Evolutionary conservation across 2,113 vertebrate genomes (phyloP).

Genomic region (Opisthocomus hoazin): DNA sequence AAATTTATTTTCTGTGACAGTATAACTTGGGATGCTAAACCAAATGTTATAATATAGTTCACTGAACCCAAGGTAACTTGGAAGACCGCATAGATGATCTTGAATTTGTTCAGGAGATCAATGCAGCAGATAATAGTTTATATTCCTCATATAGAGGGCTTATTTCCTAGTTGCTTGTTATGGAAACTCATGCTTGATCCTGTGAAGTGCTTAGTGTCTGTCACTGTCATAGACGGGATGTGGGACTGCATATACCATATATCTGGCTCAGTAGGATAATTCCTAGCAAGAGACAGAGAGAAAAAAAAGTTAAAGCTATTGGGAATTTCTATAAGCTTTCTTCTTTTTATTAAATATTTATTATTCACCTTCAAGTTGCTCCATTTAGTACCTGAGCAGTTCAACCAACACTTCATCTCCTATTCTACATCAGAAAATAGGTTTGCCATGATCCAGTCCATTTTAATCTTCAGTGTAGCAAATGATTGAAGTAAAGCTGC

Average conservation of each 20-base stretch:
- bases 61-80: not conserved
- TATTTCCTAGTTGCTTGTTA: not conserved
- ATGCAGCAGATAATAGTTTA: not conserved
- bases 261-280: not conserved
- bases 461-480: not conserved
- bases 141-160: not conserved
- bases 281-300: not conserved
- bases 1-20: not conserved
- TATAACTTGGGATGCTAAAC: not conserved
- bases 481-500: not conserved
- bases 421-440: not conserved
- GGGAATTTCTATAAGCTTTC: not conserved
- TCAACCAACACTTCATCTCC: not conserved
- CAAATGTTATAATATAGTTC: not conserved
- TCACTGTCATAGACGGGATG: not conserved
- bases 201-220: not conserved
- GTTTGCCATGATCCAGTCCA: not conserved
- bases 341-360: not conserved
- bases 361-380: not conserved
- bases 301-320: not conserved
- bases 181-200: not conserved
- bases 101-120: not conserved
- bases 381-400: not conserved
- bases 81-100: not conserved
- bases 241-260: not conserved